Evolutionary conservation across 1,140 invertebrate species (phyloP), one percentile per base, ranked within the genome.

Genomic region (Dinoponera quadriceps): DNA sequence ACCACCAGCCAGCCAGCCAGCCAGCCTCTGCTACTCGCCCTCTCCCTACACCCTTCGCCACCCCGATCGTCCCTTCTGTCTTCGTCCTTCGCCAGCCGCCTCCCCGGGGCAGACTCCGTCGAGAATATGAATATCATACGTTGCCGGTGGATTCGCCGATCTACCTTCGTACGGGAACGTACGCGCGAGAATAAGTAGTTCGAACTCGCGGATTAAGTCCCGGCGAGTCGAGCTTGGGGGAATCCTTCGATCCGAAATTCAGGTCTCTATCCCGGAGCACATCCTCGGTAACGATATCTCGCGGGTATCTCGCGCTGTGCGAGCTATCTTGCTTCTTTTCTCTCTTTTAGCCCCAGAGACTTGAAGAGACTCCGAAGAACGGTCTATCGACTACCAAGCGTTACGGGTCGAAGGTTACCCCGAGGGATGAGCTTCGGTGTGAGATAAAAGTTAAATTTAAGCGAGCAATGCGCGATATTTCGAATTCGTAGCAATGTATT

Each of bases 81-180:
- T 59, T 44, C 75, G 65, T 85, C 73, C 66, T 51, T 83, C 73
- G 63, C 86, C 60, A 65, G 69, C 74, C 66, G 27, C 51, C 60
- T 62, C 72, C 49, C 66, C 49, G 27, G 81, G 75, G 77, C 81
- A 82, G 72, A 81, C 88, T 60, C 51, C 86, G 86, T 80, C 86
- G 88, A 91, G 91, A 91, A 91, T 91, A 90, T 91, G 91, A 91
- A 90, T 91, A 90, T 90, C 86, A 84, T 81, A 88, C 69, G 65
- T 80, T 77, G 68, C 44, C 62, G 60, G 9, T 63, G 68, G 69
- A 71, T 65, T 57, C 75, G 48, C 25, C 66, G 20, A 60, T 80
- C 44, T 54, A 69, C 63, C 75, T 86, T 82, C 54, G 16, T 25
- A 75, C 27, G n/a, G 25, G 20, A 18, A 2, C 25, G 49, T n/a